A percentile compares a stretch with the other conserved stretches of the same genome.
These are phyloP conservation scores for Phanerotoma sp. DNA, from an alignment of 2,888 invertebrate species.

Conservation along the genomic window DNA sequence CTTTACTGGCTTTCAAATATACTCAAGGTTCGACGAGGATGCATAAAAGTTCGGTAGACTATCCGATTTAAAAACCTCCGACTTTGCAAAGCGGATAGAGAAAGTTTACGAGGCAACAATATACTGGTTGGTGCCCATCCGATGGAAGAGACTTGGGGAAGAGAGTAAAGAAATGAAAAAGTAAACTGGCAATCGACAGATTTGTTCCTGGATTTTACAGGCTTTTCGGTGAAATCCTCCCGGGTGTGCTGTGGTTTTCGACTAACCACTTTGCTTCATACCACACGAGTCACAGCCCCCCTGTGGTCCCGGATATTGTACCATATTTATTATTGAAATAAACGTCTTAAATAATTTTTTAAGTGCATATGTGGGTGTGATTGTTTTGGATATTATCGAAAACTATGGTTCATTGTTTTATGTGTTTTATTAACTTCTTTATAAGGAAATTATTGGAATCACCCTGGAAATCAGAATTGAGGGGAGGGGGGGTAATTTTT, in stretches of 20 bases:
- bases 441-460: no score
- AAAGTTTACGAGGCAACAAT: not conserved
- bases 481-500: no score
- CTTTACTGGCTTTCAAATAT: slow-evolving; percentile 7
- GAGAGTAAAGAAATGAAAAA: not conserved
- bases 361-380: no score
- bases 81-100: not conserved
- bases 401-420: no score
- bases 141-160: not conserved
- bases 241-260: not conserved
- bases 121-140: not conserved
- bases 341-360: no score
- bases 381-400: no score
- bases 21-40: slow-evolving; percentile 10
- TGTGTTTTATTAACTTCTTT: no score
- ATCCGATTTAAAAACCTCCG: not conserved
- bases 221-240: not conserved
- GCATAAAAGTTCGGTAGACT: slow-evolving; percentile 16
- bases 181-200: not conserved
- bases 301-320: no score
- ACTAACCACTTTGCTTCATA: no score
- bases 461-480: no score
- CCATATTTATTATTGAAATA: no score
- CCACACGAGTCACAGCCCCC: no score
- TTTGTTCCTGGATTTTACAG: not conserved